Base-by-base conservation (phyloP, 2,888 invertebrate genomes). In the Cryptophagus acutangulus region DNA sequence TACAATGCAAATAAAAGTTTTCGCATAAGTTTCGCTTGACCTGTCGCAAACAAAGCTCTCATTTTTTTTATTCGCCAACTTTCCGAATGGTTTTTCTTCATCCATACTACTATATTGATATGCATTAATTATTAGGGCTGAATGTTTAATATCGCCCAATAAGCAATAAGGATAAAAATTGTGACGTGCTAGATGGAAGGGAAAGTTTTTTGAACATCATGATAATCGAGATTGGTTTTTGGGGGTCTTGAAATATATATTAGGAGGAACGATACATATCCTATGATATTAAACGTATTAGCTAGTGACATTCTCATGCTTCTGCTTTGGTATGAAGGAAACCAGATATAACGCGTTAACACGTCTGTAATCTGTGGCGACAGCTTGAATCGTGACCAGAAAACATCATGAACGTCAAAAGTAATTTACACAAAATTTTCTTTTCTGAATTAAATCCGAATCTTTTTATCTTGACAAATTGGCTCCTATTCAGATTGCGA, bases 361-460 rank as follows among this genome's bases (percentile, higher is more conserved):
- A 65, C 65, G 66, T 64, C 63, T 47, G 65, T 67, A 67, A 67
- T 67, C 67, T 67, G 66, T 59, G 65, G 65, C 63, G 67, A 67
- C 67, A 67, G 67, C 63, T 61, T 52, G 61, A 58, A 63, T 63
- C 67, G 67, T 67, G 67, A 67, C 66, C 66, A 63, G 66, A 65
- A 67, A 66, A 58, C 63, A 54, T 55, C 54, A 63, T 59, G 41
- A 6, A 20, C 6, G 24, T n/a, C 6, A 6, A 6, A 20, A 20
- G 6, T 8, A 20, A 20, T 20, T 20, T n/a, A n/a, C 24, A n/a
- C 6, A 8, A 20, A n/a, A 20, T n/a, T 20, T 20, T 20, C 6
- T 8, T 20, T 8, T n/a, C 24, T n/a, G 24, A 20, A n/a, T 6
- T 8, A 20, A n/a, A 20, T 20, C 20, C 20, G 6, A 6, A 6